Evolutionary conservation across 2,888 invertebrate species (phyloP).

Genomic region (Axea sp.): DNA sequence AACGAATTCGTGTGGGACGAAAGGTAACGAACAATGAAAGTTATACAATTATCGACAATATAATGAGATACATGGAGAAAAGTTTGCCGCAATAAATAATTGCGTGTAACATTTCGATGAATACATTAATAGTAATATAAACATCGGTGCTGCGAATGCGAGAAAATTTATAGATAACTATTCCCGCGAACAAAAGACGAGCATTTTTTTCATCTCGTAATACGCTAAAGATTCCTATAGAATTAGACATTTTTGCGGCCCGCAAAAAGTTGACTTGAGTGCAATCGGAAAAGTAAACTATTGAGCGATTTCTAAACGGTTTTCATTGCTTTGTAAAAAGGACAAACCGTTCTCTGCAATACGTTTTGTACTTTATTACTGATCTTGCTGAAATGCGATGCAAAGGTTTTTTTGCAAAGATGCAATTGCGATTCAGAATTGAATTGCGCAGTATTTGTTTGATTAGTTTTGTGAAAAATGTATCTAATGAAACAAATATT

Average conservation of each 20-base stretch:
- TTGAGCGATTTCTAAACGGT: no score
- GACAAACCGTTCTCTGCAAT: no score
- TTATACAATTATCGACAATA: constrained; percentile 58
- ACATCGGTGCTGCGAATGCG: constrained; percentile 32
- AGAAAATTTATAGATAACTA: constrained; percentile 50
- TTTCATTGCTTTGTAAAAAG: no score
- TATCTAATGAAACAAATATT: no score
- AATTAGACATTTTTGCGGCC: constrained; percentile 15
- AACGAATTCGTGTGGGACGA: constrained; percentile 61
- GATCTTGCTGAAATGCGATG: no score
- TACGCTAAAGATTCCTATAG: constrained; percentile 28
- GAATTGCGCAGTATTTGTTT: no score
- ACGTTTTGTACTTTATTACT: no score
- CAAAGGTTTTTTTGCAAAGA: no score
- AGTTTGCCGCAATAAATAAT: constrained; percentile 59
- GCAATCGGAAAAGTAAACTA: constrained; percentile 11
- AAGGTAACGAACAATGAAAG: constrained; percentile 61
- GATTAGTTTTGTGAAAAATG: no score
- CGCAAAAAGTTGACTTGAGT: neutral
- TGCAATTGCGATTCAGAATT: no score
- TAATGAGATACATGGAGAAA: constrained; percentile 53
- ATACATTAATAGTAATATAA: constrained; percentile 56
- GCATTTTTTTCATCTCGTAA: constrained; percentile 1
- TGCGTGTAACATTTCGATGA: constrained; percentile 55
- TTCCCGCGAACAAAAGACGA: constrained; percentile 25